These are phyloP conservation scores for Tribolium castaneum DNA, from an alignment of 1,140 invertebrate species.

Conservation along the genomic window DNA sequence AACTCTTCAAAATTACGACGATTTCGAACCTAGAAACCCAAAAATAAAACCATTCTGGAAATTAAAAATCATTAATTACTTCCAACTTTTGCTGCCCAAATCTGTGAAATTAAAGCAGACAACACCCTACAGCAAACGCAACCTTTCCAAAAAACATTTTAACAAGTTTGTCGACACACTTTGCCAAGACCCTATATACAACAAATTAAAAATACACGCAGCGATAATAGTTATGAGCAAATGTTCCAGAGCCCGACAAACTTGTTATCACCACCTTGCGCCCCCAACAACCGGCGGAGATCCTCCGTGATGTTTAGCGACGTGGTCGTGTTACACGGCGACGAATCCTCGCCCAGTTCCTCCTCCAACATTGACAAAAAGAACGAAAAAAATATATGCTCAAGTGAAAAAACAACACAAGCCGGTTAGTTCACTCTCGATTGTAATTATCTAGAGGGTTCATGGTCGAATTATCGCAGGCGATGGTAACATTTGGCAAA, in stretches of 20 bases:
- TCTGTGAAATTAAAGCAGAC: no score
- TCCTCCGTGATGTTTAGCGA: constrained; percentile 91
- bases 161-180: no score
- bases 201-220: no score
- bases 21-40: no score
- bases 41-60: no score
- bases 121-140: background rate
- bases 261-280: constrained; percentile 73
- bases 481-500: constrained; percentile 76
- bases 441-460: background rate
- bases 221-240: no score
- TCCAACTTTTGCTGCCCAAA: no score
- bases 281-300: constrained; percentile 67
- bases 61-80: no score
- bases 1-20: no score
- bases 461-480: constrained; percentile 49
- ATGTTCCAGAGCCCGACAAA: constrained; percentile 62
- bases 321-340: constrained; percentile 79
- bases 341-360: constrained; percentile 52
- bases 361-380: constrained; percentile 65
- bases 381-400: constrained; percentile 75
- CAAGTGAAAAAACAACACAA: constrained; percentile 89
- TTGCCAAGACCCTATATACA: no score
- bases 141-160: background rate
- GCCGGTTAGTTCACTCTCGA: constrained; percentile 69